Evolutionary conservation across 2,888 invertebrate genomes (phyloP).

Genomic region (Pelosia muscerda): DNA sequence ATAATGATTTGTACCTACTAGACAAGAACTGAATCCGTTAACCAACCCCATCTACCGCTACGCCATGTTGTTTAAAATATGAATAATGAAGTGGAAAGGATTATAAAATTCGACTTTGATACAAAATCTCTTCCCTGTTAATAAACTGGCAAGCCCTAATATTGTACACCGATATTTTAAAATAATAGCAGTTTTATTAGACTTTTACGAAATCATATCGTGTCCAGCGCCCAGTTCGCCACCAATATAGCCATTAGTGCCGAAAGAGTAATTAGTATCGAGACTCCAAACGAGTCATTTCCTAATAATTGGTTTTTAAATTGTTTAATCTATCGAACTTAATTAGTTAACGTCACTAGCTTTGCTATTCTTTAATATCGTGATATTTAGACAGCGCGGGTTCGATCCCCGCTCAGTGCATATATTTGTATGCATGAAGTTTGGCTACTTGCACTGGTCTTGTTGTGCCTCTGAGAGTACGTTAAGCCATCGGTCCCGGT

Average conservation of each 20-base stretch:
- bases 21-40: no score
- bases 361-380: conserved; percentile 14
- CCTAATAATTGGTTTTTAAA: conserved; percentile 40
- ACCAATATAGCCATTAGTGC: conserved; percentile 20
- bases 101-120: no score
- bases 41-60: no score
- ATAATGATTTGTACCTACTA: no score
- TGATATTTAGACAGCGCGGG: conserved; percentile 4
- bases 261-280: conserved; percentile 34
- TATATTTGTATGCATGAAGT: no score
- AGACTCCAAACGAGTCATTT: conserved; percentile 32
- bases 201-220: neutral
- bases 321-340: conserved; percentile 37
- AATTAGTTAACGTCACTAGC: conserved; percentile 19
- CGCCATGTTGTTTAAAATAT: no score
- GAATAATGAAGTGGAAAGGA: no score
- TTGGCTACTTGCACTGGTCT: no score
- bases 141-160: neutral
- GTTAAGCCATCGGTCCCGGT: no score
- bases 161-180: neutral
- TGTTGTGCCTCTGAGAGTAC: no score
- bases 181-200: neutral
- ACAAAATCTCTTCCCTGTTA: neutral
- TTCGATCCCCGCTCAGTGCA: no score
- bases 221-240: neutral